Conservation (phyloP, 2,797 vertebrate genomes). For the Telmatherina bonti region DNA sequence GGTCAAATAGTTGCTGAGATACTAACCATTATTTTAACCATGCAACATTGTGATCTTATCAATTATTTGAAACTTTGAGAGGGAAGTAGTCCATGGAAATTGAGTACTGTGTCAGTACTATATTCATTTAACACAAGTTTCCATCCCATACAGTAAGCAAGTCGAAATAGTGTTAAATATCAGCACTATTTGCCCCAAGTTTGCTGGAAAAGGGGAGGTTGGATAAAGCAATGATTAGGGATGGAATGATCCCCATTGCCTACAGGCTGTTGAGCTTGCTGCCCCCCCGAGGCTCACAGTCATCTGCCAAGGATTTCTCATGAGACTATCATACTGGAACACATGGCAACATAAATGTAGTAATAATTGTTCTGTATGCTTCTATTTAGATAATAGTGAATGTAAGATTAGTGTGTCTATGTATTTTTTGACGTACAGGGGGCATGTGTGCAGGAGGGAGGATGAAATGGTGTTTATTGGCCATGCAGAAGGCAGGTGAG, state of each 20-base stretch:
- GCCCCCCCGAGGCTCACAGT: conserved; percentile 64
- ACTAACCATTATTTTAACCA: background rate
- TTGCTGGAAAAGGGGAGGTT: conserved; percentile 20
- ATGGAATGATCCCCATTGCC: conserved; percentile 68
- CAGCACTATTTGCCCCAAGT: conserved; percentile 55
- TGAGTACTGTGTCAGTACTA: background rate
- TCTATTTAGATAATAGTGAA: conserved; percentile 28
- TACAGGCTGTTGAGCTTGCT: conserved; percentile 66
- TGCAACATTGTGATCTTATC: background rate
- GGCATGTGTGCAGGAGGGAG: conserved; percentile 30
- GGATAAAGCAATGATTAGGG: conserved; percentile 42
- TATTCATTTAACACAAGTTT: background rate
- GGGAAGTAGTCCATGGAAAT: background rate
- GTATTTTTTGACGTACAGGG: conserved; percentile 38
- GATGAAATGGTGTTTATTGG: conserved; percentile 40
- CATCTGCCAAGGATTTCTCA: conserved; percentile 57
- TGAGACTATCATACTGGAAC: conserved; percentile 26
- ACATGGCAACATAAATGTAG: conserved; percentile 10
- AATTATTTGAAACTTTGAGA: background rate
- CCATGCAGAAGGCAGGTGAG: conserved; percentile 66
- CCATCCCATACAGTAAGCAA: conserved; percentile 1
- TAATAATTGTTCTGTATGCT: conserved; percentile 30
- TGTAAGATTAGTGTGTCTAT: conserved; percentile 15
- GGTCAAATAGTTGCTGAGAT: conserved; percentile 44
- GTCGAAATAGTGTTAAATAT: background rate